Evolutionary conservation across 2,888 invertebrate species (phyloP), one percentile per base, ranked within the genome.

Genomic region (Synanthedon tipuliformis): DNA sequence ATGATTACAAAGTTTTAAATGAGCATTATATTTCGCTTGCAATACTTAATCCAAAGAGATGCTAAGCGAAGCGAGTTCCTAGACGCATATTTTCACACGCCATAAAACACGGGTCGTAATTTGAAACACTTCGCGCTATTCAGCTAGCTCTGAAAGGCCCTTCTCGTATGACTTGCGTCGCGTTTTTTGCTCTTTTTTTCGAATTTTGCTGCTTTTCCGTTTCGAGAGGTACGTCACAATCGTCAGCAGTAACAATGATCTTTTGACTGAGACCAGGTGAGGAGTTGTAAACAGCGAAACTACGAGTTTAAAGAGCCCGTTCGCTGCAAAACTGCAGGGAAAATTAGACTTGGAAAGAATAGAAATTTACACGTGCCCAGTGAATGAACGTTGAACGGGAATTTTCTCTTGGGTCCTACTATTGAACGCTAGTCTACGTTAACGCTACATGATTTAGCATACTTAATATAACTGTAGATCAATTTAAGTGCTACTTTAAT

Each of bases 171-270:
- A 64, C 63, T 66, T 10, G 57, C 60, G 55, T 59, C 50, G 61
- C 62, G 62, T 68, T 69, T 68, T 15, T 51, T 66, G 63, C 66
- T 64, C 65, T 59, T 73, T 71, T 68, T 62, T 60, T 66, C 59
- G 56, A 59, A 59, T 58, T 61, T 67, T 62, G 57, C 56, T 64
- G 57, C 57, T 64, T 66, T 66, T 58, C 51, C 61, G 53, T 50
- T 53, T 45, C 54, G 53, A 68, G 68, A 68, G 49, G 70, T 76
- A 77, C 73, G 71, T 70, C 63, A 74, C 75, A 74, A 68, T 64
- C 66, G 71, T 67, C 63, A 64, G 70, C 64, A 59, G 61, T 62
- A 69, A 83, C 82, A 82, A 81, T 81, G 78, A 75, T 75, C 81
- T 80, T 82, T 83, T 80, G 76, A 81, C 75, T 68, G 68, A 65